These are phyloP conservation scores for Sciurus carolinensis DNA, from an alignment of 2,797 vertebrate genomes.

Conservation along the genomic window DNA sequence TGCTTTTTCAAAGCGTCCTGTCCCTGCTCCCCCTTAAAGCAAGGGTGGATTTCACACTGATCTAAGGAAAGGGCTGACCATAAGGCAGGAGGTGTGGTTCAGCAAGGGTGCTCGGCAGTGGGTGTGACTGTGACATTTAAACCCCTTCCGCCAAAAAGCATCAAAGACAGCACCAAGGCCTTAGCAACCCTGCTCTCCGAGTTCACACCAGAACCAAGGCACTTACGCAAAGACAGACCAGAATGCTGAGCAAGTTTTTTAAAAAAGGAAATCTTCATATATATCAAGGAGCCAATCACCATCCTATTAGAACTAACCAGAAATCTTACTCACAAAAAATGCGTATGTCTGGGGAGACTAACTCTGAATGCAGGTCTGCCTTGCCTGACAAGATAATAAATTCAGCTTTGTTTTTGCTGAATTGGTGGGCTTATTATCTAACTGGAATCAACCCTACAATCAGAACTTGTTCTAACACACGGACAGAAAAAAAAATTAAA, in stretches of 20 bases:
- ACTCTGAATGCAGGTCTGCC: neutral
- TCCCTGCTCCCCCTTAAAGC: neutral
- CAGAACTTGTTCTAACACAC: conserved; percentile 23
- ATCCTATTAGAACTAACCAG: neutral
- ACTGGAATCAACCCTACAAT: conserved; percentile 27
- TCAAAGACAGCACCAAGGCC: neutral
- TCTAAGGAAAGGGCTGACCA: neutral
- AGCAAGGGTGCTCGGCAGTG: neutral
- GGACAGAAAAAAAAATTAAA: neutral
- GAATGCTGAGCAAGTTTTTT: neutral
- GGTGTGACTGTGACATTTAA: neutral
- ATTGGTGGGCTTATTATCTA: conserved; percentile 48
- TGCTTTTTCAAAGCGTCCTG: neutral
- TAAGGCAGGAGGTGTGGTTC: neutral
- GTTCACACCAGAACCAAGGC: neutral
- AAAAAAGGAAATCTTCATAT: conserved; percentile 32
- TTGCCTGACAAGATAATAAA: neutral
- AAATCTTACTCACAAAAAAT: neutral
- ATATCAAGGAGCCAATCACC: neutral
- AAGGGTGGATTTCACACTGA: neutral
- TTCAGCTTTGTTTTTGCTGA: conserved; percentile 36
- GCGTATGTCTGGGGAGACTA: neutral
- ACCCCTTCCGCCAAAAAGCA: neutral
- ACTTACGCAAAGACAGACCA: neutral
- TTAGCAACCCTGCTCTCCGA: neutral